Conservation (phyloP, 2,888 invertebrate species). For the Kryphioiulus occultus region DNA sequence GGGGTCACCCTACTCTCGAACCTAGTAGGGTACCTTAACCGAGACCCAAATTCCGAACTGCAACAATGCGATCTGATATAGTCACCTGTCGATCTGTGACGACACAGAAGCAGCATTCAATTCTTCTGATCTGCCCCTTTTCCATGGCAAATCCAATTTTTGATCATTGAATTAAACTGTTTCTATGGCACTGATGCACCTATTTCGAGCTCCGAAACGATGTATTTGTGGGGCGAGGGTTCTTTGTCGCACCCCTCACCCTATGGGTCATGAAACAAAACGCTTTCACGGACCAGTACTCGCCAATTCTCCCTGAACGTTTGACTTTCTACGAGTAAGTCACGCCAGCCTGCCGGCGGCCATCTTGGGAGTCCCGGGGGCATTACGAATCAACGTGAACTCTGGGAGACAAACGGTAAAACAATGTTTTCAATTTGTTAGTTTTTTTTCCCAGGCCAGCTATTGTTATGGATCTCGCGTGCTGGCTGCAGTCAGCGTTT, state of each 20-base stretch:
- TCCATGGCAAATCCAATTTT: conserved; percentile 16
- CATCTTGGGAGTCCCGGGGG: not conserved
- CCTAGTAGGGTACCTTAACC: not conserved
- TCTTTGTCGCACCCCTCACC: conserved; percentile 19
- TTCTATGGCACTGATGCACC: conserved; percentile 1
- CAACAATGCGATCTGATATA: conserved; percentile 6
- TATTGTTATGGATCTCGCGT: not conserved
- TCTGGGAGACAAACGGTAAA: not conserved
- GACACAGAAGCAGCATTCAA: not conserved
- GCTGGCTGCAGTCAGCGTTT: not conserved
- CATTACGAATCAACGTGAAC: not conserved
- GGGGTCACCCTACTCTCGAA: not conserved
- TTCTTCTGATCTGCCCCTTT: not conserved
- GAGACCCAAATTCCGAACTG: not conserved
- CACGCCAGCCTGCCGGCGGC: not conserved
- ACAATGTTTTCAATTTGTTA: not conserved
- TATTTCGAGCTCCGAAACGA: not conserved
- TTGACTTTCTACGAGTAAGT: conserved; percentile 24
- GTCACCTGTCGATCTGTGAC: conserved; percentile 16
- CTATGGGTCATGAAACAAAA: conserved; percentile 8
- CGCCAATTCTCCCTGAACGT: conserved; percentile 1
- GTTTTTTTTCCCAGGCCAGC: not conserved
- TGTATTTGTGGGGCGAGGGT: not conserved
- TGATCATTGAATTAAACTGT: not conserved
- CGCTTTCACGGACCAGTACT: not conserved